Base-by-base conservation (phyloP, 2,113 vertebrate genomes). In the Theropithecus gelada region DNA sequence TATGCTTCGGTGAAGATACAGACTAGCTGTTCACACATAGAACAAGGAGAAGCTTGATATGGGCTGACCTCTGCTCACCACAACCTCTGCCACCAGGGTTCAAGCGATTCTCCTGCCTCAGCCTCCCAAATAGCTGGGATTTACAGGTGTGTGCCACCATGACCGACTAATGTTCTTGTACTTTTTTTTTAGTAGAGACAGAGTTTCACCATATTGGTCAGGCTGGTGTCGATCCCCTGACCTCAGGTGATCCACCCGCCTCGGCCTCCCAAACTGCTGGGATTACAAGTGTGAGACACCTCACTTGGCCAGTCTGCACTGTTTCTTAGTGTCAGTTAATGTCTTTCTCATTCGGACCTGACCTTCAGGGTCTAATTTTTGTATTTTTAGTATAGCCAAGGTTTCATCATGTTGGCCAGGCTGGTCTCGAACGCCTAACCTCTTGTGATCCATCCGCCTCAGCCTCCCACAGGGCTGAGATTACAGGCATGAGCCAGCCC, bases 101-200 rank as follows among this genome's bases (percentile, higher is more conserved):
- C 52, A 55, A 55, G 17, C 17, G 1, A 55, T 55, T 55, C 52
- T 55, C 52, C 52, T 55, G 52, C 52, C 52, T 55, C 17, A 6
- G 52, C 52, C 52, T 55, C 52, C 52, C 17, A 18, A 18, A 18
- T 55, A 55, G 52, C 52, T 55, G 5, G 1, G 17, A 55, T 55
- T 18, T 55, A 6, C 52, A 55, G 52, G 52, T 6, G 0, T 55
- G 17, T 0, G 17, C 52, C 52, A 55, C 17, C 52, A 55, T 2
- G 5, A 0, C 17, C 0, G 0, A 5, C 5, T 52, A 52, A 52
- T 18, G 1, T 18, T 5, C 52, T 52, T 18, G 52, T 52, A 52
- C 17, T 52, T 18, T 18, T 6, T 52, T 18, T 55, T 18, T 55
- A 55, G 52, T 18, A 55, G 5, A 55, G 17, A 18, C 17, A 1